Evolutionary conservation across 2,113 vertebrate species (phyloP), one percentile per base, ranked within the genome.

Genomic region (Thinocorus orbignyianus): DNA sequence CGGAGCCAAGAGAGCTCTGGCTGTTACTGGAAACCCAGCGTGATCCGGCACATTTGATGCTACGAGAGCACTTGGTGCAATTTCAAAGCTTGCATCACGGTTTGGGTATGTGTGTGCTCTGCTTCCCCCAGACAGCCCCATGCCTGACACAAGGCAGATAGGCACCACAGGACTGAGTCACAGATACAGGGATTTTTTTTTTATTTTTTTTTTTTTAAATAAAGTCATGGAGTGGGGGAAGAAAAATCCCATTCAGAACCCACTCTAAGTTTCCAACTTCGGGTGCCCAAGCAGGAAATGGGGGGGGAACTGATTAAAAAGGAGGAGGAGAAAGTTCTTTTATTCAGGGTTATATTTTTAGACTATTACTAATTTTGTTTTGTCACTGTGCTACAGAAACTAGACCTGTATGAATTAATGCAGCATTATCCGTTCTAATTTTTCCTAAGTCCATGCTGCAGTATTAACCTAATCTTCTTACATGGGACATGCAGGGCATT

Each of bases 51-150:
- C 88, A 87, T 68, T 79, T 11, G 91, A 95, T 87, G 90, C 92
- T 97, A 48, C 5, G 72, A 97, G 82, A 12, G 81, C 82, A 11
- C 83, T 95, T 93, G 93, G 96, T 88, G 96, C 92, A 30, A 74
- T 92, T 97, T 97, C 92, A 97, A 97, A 70, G 73, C 91, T 97
- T 97, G 94, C 90, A 92, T 98, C 97, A 97, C 18, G 33, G 30
- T 83, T 97, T 81, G 95, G 91, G 95, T 98, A 98, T 98, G 98
- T 33, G 51, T 30, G 30, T 52, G 58, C 88, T 94, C 95, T 33
- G 97, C 94, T 97, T 96, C 96, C 96, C 95, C 96, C 93, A 97
- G 91, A 90, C 96, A 95, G 97, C 92, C 92, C 87, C 93, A 93
- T n/a, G 87, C 91, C 96, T 96, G 93, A 94, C 95, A 95, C 86